Evolutionary conservation across 2,797 vertebrate species (phyloP), one percentile per base, ranked within the genome.

Genomic region (Gobionotothen gibberifrons): DNA sequence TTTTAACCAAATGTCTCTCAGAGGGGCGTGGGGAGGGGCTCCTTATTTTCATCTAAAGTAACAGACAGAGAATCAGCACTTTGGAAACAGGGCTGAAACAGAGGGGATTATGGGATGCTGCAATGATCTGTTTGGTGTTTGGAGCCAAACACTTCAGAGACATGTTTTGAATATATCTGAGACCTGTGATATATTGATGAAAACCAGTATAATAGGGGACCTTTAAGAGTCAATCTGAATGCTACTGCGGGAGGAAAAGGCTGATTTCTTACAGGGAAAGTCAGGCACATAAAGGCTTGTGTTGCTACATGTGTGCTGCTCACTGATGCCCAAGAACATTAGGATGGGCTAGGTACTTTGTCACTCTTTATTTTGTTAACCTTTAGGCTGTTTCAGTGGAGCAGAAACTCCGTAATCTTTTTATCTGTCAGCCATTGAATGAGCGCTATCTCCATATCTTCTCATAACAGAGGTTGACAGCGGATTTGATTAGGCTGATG

Each of bases 281-380:
- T 68, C 49, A 26, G 55, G 77, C 90, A 16, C 85, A 89, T 83
- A 69, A 64, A 70, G 84, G 42, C 88, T 60, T 89, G 91, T 68
- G 9, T 69, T 70, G 12, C 79, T 71, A 54, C 16, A 56, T 69
- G 53, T 26, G 46, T 43, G 51, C 70, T 43, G 51, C 70, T 66
- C 72, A 40, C 48, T 71, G 12, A 62, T 69, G 17, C 60, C 71
- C 1, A 76, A 12, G 22, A 83, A 62, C 15, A 53, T 5, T 3
- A 21, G 42, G 22, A 74, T 53, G 12, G 39, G 55, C 52, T 74
- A 62, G 19, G 48, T 57, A 72, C 14, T 42, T 14, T 71, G 26
- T 78, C 21, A 46, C 57, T 67, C 59, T 69, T 26, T n/a, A 48
- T 63, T 63, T 49, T 76, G 56, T 76, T 62, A 72, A 70, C 19